A percentile compares a stretch with the other conserved stretches of the same genome.
These are phyloP conservation scores for Chymomyza procnemis DNA, from an alignment of 2,888 invertebrate genomes.

Conservation along the genomic window DNA sequence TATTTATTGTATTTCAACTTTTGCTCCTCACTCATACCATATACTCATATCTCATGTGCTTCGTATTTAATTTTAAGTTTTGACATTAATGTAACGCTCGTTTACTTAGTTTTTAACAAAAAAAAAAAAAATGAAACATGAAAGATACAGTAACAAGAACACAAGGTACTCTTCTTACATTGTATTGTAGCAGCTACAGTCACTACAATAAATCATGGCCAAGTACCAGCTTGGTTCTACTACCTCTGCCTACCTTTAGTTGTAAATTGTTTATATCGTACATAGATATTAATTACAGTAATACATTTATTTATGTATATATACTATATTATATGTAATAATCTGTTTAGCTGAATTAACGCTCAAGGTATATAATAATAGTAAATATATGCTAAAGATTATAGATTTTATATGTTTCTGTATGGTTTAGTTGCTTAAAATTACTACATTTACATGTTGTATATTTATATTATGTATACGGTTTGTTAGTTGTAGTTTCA, in stretches of 20 bases:
- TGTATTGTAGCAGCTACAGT: slow-evolving; percentile 11
- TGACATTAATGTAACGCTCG: not conserved
- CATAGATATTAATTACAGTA: not conserved
- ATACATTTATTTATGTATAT: not conserved
- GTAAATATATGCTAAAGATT: not conserved
- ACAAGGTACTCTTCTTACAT: not conserved
- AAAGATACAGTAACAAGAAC: no score
- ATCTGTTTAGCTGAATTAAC: no score
- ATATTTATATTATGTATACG: not conserved
- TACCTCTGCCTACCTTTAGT: not conserved
- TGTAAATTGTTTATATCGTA: not conserved
- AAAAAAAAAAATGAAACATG: no score
- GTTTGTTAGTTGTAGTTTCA: slow-evolving; percentile 6
- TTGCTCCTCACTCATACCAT: not conserved
- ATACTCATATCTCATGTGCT: no score
- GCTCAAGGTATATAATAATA: not conserved
- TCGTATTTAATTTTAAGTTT: not conserved
- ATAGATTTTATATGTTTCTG: not conserved
- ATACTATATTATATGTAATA: no score
- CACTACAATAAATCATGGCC: slow-evolving; percentile 32
- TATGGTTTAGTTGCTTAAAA: not conserved
- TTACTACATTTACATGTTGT: not conserved
- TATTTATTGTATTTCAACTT: not conserved
- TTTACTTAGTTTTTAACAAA: not conserved
- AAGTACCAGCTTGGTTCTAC: slow-evolving; percentile 54